Conservation (phyloP, 2,888 invertebrate species). For the Notodonta dromedarius region DNA sequence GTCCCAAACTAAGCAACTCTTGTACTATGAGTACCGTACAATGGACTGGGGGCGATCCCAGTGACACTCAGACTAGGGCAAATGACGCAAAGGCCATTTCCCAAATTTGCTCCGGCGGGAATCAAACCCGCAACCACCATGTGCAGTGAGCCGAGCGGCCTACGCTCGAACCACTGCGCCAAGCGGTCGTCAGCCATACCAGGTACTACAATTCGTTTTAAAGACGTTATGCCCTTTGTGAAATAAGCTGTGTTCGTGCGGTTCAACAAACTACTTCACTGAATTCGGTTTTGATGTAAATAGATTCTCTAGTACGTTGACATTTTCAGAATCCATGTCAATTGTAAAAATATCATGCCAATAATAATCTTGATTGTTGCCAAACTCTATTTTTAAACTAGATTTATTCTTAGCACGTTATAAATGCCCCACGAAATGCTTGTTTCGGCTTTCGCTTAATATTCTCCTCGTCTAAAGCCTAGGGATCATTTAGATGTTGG, state of each 20-base stretch:
- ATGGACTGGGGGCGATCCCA: too few relatives aligned
- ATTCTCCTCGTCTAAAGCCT: constrained; percentile 24
- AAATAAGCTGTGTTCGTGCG: not conserved
- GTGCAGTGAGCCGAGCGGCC: too few relatives aligned
- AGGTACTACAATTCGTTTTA: not conserved
- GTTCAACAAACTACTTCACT: not conserved
- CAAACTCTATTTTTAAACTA: constrained; percentile 1
- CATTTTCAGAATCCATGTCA: not conserved
- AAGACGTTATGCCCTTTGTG: not conserved
- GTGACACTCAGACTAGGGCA: too few relatives aligned
- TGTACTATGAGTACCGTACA: too few relatives aligned
- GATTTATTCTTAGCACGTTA: constrained; percentile 1
- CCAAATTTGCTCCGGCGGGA: too few relatives aligned
- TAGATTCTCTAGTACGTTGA: not conserved
- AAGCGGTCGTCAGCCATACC: too few relatives aligned
- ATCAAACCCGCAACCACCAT: too few relatives aligned
- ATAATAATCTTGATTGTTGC: not conserved
- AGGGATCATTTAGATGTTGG: constrained; percentile 9
- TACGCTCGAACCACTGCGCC: too few relatives aligned
- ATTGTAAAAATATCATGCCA: constrained; percentile 1
- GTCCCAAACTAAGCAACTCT: too few relatives aligned
- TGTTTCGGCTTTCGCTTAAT: constrained; percentile 19
- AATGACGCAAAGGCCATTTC: too few relatives aligned
- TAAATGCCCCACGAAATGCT: constrained; percentile 1
- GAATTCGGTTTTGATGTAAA: not conserved